phyloP scores from a whole-genome alignment of 2,113 vertebrate genomes.

The Sus scrofa region T2T-Sscrofa CM000812.6:243259001-243259500 shows the following conservation, averaged over 20 bases:
- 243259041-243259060: not conserved
- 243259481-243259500: not conserved
- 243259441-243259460: not conserved
- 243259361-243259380: not conserved
- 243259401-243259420: not conserved
- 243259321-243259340: not conserved
- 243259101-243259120: not conserved
- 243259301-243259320: not conserved
- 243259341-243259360: not conserved
- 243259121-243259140: not conserved
- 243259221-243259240: not conserved
- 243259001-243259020: not conserved
- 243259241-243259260: not conserved
- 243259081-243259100: constrained; percentile 23
- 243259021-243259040: not conserved
- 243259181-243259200: not conserved
- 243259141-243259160: not conserved
- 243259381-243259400: not conserved
- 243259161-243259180: not conserved
- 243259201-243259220: not conserved
- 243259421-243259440: not conserved
- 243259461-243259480: not conserved
- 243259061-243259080: not conserved
- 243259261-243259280: not conserved
- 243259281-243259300: not conserved